These are phyloP conservation scores for Cataglyphis rosenhaueri DNA, from an alignment of 2,888 invertebrate genomes.

Conservation along the genomic window DNA sequence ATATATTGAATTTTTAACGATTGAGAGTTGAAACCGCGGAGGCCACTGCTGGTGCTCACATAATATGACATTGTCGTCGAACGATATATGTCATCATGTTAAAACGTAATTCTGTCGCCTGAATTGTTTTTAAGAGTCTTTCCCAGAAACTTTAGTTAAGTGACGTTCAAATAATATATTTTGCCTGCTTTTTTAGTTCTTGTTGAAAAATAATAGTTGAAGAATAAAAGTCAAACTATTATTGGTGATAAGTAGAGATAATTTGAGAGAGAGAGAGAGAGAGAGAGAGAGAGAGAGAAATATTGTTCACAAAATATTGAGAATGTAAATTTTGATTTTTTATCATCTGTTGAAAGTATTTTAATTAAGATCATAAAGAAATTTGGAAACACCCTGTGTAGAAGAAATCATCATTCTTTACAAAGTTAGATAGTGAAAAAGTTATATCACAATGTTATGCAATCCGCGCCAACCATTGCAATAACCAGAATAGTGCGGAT, in stretches of 20 bases:
- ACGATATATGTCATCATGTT: neutral
- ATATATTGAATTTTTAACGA: conserved; percentile 59
- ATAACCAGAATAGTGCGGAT: conserved; percentile 1
- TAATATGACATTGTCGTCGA: neutral
- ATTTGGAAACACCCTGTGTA: neutral
- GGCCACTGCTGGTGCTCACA: neutral
- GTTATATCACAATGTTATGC: neutral
- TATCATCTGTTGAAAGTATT: neutral
- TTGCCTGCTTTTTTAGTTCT: neutral
- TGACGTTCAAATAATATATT: neutral
- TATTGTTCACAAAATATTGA: neutral
- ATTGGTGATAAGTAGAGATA: neutral
- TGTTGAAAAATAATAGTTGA: neutral
- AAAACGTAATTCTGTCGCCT: neutral
- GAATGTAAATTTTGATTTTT: neutral
- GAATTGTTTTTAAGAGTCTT: neutral
- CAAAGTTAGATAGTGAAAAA: neutral
- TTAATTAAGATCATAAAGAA: neutral
- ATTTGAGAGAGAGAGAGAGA: neutral
- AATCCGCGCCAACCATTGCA: conserved; percentile 14
- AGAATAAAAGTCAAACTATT: neutral
- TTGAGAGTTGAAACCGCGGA: neutral
- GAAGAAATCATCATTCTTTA: neutral
- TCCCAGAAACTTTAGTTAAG: conserved; percentile 28
- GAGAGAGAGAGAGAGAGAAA: neutral